Base-by-base conservation (phyloP, 1,140 invertebrate genomes). In the Caenorhabditis briggsae region DNA sequence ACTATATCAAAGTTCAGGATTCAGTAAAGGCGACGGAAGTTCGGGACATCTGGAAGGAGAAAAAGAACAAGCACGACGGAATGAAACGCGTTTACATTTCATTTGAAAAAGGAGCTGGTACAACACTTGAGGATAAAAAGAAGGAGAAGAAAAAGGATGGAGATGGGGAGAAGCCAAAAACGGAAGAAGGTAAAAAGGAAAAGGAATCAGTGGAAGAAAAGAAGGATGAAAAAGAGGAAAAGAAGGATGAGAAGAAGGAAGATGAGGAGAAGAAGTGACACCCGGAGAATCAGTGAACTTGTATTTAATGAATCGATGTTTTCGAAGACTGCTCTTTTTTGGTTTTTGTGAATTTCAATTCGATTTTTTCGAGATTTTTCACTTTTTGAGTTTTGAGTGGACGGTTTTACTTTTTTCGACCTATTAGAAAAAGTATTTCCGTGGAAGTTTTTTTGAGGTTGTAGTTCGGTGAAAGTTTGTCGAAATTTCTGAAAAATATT, bases 1-100 rank as follows among this genome's bases (percentile, higher is more conserved):
- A 89, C 56, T 87, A 90, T 84, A 87, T 89, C 83, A 89, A 88
- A 59, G 20, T 14, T 23, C 46, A 82, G 48, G 53, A 65, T 25
- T 43, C 48, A 88, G 82, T 46, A 18, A 46, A 18, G 0, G 14
- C 11, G 2, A 46, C 33, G 8, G 18, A n/a, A 43, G 70, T n/a
- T 3, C 70, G 70, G 2, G 46, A 78, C 3, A 7, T 50, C 5
- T 78, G 70, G 70, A 43, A 78, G 11, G 23, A 11, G 3, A 12
- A n/a, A 23, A 78, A 11, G 5, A 18, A 43, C 8, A 78, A 50
- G 43, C n/a, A 6, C 11, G 70, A 78, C 11, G 70, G 46, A 25
- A 11, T 78, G 5, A 78, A 78, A 25, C 18, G 70, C 0, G n/a
- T 78, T 8, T 78, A 53, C 70, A 78, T 78, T 50, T 20, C 70